phyloP scores from a whole-genome alignment of 2,888 invertebrate species.

The Ectemnius continuus region DNA sequence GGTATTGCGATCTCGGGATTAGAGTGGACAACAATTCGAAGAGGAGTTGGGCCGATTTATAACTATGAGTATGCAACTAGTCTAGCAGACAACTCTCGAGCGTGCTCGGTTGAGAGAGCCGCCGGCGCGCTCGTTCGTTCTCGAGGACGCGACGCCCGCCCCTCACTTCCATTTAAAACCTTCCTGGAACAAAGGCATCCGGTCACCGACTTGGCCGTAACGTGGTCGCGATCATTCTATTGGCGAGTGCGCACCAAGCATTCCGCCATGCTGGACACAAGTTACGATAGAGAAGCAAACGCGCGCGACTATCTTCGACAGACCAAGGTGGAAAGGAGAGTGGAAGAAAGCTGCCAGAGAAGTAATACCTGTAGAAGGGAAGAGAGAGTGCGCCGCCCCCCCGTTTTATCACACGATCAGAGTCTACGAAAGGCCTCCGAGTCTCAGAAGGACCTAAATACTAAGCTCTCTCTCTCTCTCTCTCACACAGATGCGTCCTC shows the following conservation, averaged over 20 bases:
- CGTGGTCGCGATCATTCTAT: background rate
- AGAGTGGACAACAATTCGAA: background rate
- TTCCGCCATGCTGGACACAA: background rate
- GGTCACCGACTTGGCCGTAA: constrained; percentile 10
- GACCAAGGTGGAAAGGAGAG: background rate
- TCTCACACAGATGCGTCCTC: constrained; percentile 48
- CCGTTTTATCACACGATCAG: constrained; percentile 74
- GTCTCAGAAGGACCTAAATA: constrained; percentile 36
- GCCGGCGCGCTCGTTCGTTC: no score
- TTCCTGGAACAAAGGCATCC: background rate
- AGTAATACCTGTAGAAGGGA: constrained; percentile 13
- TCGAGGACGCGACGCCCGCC: no score
- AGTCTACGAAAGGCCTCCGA: constrained; percentile 64
- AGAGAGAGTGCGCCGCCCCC: constrained; percentile 63
- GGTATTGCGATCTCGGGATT: background rate
- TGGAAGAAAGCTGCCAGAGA: constrained; percentile 9
- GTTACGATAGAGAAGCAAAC: constrained; percentile 10
- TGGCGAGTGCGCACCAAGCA: background rate
- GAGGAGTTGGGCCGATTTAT: background rate
- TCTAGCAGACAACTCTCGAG: background rate
- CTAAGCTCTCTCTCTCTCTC: constrained; percentile 57
- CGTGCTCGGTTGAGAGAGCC: constrained; percentile 3
- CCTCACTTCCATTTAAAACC: background rate
- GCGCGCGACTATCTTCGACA: background rate
- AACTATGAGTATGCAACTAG: background rate